A percentile compares a stretch with the other conserved stretches of the same genome.
These are phyloP conservation scores for Noctua pronuba DNA, from an alignment of 2,888 invertebrate species.

Conservation along the genomic window DNA sequence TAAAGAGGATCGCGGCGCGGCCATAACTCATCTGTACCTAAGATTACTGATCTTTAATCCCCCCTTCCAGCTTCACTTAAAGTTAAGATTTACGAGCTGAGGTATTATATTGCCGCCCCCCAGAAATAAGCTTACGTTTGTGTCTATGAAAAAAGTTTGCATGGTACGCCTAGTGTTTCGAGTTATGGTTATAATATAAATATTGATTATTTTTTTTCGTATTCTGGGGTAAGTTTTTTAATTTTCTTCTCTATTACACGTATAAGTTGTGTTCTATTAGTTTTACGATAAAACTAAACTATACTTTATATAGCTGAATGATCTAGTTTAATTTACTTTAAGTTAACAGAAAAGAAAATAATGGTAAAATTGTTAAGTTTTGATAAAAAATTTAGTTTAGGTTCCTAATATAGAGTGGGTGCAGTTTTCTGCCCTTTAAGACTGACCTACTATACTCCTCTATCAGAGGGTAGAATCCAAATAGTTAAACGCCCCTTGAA, in stretches of 20 bases:
- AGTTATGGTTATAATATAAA: constrained; percentile 34
- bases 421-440: neutral
- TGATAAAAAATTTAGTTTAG: neutral
- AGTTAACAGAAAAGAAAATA: constrained; percentile 3
- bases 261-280: neutral
- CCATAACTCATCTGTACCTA: constrained; percentile 93
- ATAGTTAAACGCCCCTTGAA: neutral
- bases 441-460: neutral
- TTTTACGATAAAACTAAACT: neutral
- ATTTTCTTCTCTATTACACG: neutral
- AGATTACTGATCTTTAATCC: constrained; percentile 95
- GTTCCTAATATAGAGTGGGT: neutral
- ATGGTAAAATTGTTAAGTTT: neutral
- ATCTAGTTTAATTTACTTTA: neutral
- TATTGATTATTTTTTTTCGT: constrained; percentile 2
- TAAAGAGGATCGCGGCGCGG: constrained; percentile 88
- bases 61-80: constrained; percentile 92
- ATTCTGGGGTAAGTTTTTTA: neutral
- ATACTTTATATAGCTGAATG: neutral
- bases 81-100: constrained; percentile 93
- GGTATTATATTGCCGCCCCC: constrained; percentile 92
- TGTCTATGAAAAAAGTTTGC: constrained; percentile 88
- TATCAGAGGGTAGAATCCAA: neutral
- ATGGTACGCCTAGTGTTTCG: constrained; percentile 62
- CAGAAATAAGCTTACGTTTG: constrained; percentile 80